These are phyloP conservation scores for Drosophila orena DNA, from an alignment of 1,140 invertebrate species.

Conservation along the genomic window DNA sequence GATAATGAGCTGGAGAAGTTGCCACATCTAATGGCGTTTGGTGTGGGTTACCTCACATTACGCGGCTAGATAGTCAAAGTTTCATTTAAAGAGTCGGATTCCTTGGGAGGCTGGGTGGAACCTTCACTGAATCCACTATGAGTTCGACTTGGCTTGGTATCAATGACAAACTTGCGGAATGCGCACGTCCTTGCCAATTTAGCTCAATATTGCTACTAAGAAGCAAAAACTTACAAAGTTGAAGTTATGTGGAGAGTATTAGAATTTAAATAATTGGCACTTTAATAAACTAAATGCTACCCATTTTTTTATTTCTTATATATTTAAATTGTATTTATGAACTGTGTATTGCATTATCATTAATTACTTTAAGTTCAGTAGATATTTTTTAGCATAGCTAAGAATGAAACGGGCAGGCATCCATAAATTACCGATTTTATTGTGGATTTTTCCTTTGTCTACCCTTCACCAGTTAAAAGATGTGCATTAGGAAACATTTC, in stretches of 20 bases:
- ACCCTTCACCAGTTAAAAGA: background rate
- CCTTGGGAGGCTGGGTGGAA: background rate
- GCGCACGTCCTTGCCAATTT: background rate
- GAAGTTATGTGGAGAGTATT: no score
- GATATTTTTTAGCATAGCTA: background rate
- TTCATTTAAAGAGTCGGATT: slow-evolving; percentile 17
- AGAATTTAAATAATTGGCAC: no score
- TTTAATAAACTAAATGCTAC: no score
- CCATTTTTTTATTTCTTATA: no score
- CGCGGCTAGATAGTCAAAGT: slow-evolving; percentile 42
- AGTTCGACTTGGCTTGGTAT: background rate
- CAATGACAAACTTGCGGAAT: slow-evolving; percentile 1
- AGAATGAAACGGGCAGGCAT: background rate
- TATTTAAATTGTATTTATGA: no score
- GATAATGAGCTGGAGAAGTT: slow-evolving; percentile 54
- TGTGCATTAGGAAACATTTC: slow-evolving; percentile 4
- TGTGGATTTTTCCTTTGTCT: background rate
- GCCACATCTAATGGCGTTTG: slow-evolving; percentile 18
- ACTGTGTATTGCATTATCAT: no score
- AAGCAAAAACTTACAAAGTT: no score
- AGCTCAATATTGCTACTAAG: background rate
- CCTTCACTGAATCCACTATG: slow-evolving; percentile 32
- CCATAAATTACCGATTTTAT: background rate
- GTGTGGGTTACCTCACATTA: slow-evolving; percentile 24
- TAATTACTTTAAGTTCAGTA: no score